Percentiles rank a stretch among this genome's conserved stretches.
phyloP scores from a whole-genome alignment of 2,888 invertebrate genomes.

The Anoplius nigerrimus region DNA sequence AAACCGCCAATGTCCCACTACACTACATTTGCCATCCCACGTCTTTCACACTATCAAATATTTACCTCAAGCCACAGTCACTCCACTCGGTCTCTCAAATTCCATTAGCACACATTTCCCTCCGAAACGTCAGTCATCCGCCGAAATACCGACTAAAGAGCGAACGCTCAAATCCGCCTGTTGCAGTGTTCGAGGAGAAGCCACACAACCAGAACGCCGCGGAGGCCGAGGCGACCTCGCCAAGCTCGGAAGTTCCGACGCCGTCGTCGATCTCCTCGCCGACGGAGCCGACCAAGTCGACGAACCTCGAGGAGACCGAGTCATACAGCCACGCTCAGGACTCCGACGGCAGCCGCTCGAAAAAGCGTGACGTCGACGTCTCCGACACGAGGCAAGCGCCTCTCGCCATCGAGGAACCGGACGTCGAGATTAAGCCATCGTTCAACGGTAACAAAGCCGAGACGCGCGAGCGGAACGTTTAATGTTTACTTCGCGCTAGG shows the following conservation, averaged over 20 bases:
- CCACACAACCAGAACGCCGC: conserved; percentile 74
- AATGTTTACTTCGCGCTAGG: conserved; percentile 61
- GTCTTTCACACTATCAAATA: no score
- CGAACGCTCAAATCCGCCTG: background rate
- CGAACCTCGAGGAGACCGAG: conserved; percentile 68
- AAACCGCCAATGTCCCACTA: no score
- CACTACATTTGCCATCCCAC: no score
- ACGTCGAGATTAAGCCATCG: conserved; percentile 59
- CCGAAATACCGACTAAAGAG: no score
- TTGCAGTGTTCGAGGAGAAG: conserved; percentile 85
- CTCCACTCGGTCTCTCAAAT: no score
- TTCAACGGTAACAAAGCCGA: conserved; percentile 50
- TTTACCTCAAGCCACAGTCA: no score
- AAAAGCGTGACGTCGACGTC: conserved; percentile 53
- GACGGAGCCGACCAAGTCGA: conserved; percentile 69
- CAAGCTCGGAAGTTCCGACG: conserved; percentile 66
- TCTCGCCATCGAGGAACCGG: conserved; percentile 51
- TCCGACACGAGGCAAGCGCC: conserved; percentile 66
- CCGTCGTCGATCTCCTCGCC: conserved; percentile 71
- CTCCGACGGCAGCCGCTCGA: conserved; percentile 54
- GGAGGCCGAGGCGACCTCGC: conserved; percentile 64
- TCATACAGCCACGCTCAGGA: conserved; percentile 62
- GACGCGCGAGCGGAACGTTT: conserved; percentile 60
- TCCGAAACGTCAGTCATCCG: no score
- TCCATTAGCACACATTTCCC: no score